Evolutionary conservation across 1,140 invertebrate species (phyloP), one percentile per base, ranked within the genome.

Genomic region (Pseudomyrmex flavicornis): DNA sequence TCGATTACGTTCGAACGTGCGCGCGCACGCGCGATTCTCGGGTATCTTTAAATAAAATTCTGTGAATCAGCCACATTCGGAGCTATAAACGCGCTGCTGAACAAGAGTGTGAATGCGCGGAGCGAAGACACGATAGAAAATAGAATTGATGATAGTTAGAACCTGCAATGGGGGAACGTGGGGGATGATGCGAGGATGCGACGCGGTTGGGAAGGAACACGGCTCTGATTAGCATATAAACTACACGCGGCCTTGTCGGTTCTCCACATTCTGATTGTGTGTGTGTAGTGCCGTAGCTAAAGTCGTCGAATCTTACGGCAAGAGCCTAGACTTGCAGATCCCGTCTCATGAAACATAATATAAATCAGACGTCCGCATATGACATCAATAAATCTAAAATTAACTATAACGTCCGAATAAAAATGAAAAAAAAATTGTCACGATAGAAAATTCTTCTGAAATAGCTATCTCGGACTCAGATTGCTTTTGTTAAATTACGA

Each of bases 211-310:
- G 87, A 85, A 75, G 70, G 87, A 90, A 91, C 88, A 91, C 77
- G 90, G 80, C 61, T 90, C 88, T 91, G 90, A 91, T 91, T 91
- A 91, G 90, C 90, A 91, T 91, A 91, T 88, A 91, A 91, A 91
- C 90, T 91, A 91, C 85, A 87, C 82, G 83, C 65, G 84, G 62
- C 63, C 90, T 85, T 91, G 90, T 91, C 85, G 84, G 85, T 83
- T 86, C 86, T 84, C 62, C 69, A 77, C 83, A 80, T 88, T 86
- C 74, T 68, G 73, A 66, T 63, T 48, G 76, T 82, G 58, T 72
- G 63, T n/a, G 63, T n/a, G 44, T 50, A 69, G 26, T 58, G 17
- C 5, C 58, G 35, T 58, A 62, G 8, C 12, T 13, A 72, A 58
- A 56, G 48, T 46, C 13, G 35, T 48, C 54, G 59, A 13, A 12